A percentile compares a stretch with the other conserved stretches of the same genome.
phyloP scores from a whole-genome alignment of 2,888 invertebrate species.

The Nudaria mundana region DNA sequence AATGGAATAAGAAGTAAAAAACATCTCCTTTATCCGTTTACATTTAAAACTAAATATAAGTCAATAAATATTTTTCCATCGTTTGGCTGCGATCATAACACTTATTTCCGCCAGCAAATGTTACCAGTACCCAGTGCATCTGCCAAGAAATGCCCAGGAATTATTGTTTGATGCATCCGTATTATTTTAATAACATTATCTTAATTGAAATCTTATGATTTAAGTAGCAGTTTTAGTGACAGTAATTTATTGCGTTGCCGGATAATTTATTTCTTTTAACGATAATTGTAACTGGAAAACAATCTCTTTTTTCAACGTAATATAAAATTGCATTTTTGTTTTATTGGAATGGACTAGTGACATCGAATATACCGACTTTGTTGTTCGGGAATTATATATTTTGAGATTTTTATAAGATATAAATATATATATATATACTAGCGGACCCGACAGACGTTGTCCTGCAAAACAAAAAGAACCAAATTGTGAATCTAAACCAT shows the following conservation, averaged over 20 bases:
- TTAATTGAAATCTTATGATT: conserved; percentile 58
- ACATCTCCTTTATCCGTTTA: background rate
- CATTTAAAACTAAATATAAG: conserved; percentile 12
- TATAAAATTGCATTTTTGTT: no score
- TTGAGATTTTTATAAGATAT: no score
- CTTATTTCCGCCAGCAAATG: conserved; percentile 37
- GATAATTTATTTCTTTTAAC: background rate
- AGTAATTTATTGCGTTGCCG: conserved; percentile 17
- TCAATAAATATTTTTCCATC: conserved; percentile 40
- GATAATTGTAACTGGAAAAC: background rate
- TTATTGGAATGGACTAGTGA: no score
- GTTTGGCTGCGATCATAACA: conserved; percentile 43
- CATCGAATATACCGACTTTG: no score
- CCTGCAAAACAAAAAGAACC: no score
- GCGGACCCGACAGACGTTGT: no score
- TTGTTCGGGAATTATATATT: no score
- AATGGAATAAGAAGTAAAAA: no score
- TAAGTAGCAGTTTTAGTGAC: conserved; percentile 23
- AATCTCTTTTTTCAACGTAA: no score
- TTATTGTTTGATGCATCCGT: conserved; percentile 59
- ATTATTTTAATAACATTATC: conserved; percentile 61
- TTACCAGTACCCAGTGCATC: conserved; percentile 31
- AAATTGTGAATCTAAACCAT: no score
- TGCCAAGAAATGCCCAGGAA: conserved; percentile 57
- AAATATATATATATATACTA: no score